phyloP scores from a whole-genome alignment of 2,797 vertebrate species.

The Hypotaenidia philippensis region DNA sequence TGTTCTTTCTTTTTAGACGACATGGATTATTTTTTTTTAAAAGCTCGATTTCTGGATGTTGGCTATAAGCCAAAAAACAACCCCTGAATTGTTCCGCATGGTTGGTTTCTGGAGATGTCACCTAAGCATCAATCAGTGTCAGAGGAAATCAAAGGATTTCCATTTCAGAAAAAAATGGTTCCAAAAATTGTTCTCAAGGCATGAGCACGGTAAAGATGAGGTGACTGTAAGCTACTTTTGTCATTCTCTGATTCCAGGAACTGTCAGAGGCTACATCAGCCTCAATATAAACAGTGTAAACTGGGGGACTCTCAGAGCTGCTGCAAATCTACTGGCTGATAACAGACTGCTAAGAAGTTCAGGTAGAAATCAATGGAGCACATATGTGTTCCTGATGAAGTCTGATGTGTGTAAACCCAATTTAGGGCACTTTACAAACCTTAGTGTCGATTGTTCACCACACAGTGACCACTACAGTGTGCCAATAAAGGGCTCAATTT shows the following conservation, averaged over 20 bases:
- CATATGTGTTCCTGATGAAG: not conserved
- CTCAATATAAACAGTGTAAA: not conserved
- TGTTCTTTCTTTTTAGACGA: not conserved
- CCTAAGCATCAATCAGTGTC: conserved; percentile 25
- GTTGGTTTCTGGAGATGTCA: conserved; percentile 53
- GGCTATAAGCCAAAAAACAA: not conserved
- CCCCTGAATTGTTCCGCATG: conserved; percentile 2
- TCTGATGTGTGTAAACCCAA: not conserved
- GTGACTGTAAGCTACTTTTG: not conserved
- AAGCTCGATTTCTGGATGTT: conserved; percentile 21
- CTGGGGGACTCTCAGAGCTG: not conserved
- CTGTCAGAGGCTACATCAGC: not conserved
- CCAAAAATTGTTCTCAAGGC: not conserved
- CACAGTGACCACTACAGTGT: not conserved
- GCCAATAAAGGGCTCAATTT: not conserved
- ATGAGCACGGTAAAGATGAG: not conserved
- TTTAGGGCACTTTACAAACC: not conserved
- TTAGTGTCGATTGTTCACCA: not conserved
- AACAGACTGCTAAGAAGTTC: not conserved
- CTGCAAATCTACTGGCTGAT: not conserved
- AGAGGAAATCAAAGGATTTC: conserved; percentile 39
- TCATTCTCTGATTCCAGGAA: not conserved
- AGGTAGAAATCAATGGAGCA: not conserved
- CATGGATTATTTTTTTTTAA: not conserved
- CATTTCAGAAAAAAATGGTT: conserved; percentile 1